Evolutionary conservation across 92 coral and sea anemone species (phyloP).

Genomic region (Palythoa heliodiscus): DNA sequence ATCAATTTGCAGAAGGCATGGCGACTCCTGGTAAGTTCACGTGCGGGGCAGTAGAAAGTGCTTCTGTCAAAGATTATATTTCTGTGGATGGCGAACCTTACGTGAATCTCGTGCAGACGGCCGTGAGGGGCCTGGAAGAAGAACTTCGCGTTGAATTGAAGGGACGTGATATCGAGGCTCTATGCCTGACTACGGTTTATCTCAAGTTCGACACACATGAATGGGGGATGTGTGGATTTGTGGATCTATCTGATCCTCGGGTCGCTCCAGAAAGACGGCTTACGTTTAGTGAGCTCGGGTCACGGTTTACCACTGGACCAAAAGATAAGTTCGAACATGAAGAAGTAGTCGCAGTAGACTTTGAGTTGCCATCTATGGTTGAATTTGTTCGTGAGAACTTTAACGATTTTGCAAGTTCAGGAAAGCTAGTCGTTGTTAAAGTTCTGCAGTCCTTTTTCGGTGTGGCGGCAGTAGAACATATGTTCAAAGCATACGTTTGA

Average conservation of each 20-base stretch:
- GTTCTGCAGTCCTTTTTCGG: constrained; percentile 97
- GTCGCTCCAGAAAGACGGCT: constrained; percentile 81
- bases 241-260: constrained; percentile 92
- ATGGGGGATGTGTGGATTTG: constrained; percentile 99
- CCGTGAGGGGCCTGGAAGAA: constrained; percentile 95
- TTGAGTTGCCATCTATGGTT: constrained; percentile 81
- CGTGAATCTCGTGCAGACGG: constrained; percentile 85
- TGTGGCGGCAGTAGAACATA: constrained; percentile 83
- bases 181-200: constrained; percentile 90
- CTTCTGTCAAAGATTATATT: constrained; percentile 88
- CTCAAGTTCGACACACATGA: constrained; percentile 97
- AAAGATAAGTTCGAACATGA: constrained; percentile 95
- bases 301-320: constrained; percentile 90
- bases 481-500: constrained; percentile 77
- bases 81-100: constrained; percentile 46
- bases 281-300: constrained; percentile 79
- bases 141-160: constrained; percentile 86
- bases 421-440: constrained; percentile 94
- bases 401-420: constrained; percentile 94
- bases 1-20: constrained; percentile 98
- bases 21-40: constrained; percentile 95
- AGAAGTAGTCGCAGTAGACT: constrained; percentile 82
- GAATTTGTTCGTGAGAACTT: constrained; percentile 90
- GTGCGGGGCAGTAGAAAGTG: constrained; percentile 98
- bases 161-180: constrained; percentile 78